A percentile compares a stretch with the other conserved stretches of the same genome.
Evolutionary conservation across 2,797 vertebrate species (phyloP).

Genomic region (Xenops minutus): DNA sequence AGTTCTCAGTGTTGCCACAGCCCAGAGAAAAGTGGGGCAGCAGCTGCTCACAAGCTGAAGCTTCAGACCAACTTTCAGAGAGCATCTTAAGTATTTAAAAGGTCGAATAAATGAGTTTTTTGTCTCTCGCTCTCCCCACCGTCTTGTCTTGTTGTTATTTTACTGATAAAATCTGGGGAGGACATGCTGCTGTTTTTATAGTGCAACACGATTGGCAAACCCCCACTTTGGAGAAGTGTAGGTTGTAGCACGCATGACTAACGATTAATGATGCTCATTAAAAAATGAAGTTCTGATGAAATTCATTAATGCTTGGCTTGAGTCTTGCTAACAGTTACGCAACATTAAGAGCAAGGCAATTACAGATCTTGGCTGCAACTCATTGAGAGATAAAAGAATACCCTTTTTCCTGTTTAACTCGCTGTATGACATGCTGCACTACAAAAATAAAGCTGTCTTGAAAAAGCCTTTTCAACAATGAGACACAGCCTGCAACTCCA

Average conservation of each 20-base stretch:
- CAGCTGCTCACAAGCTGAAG: neutral
- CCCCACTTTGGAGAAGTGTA: conserved; percentile 41
- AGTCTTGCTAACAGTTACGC: conserved; percentile 70
- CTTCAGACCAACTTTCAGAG: neutral
- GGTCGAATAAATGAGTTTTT: neutral
- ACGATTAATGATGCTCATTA: conserved; percentile 76
- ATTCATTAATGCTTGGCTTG: conserved; percentile 76
- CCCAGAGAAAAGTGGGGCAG: neutral
- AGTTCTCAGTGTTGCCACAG: neutral
- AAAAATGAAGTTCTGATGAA: conserved; percentile 72
- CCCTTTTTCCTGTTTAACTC: conserved; percentile 49
- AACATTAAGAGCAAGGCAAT: conserved; percentile 74
- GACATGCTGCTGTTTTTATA: conserved; percentile 40
- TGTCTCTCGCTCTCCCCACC: neutral
- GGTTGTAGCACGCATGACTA: conserved; percentile 53
- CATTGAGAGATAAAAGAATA: conserved; percentile 58
- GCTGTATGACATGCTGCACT: neutral
- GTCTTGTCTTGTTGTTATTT: conserved; percentile 6
- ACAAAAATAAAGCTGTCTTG: neutral
- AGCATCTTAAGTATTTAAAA: neutral
- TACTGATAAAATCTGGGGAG: conserved; percentile 2
- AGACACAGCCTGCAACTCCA: conserved; percentile 13
- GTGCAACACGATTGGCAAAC: conserved; percentile 45
- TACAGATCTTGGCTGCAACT: conserved; percentile 69
- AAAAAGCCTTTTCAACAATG: neutral